Evolutionary conservation across 1,140 invertebrate genomes (phyloP).

Genomic region (Eupristina koningsbergeri): DNA sequence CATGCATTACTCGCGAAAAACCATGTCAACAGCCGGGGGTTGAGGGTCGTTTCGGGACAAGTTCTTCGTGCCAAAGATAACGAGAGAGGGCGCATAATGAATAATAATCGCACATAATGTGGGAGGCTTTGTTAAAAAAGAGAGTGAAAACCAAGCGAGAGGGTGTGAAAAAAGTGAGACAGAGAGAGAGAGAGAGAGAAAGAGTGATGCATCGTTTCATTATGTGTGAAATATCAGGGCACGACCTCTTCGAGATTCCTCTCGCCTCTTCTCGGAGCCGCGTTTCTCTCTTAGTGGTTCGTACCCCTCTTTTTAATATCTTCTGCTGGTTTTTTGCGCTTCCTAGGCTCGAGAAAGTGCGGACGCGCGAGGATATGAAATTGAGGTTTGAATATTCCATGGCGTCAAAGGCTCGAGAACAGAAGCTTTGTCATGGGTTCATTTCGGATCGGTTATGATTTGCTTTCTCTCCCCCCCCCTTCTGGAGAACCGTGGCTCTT

Average conservation of each 20-base stretch:
- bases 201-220: slow-evolving; percentile 56
- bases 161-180: neutral
- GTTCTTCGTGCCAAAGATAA: slow-evolving; percentile 49
- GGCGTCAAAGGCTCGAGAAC: slow-evolving; percentile 51
- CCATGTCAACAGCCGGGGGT: too few species aligned
- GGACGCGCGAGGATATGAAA: slow-evolving; percentile 68
- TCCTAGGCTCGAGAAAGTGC: slow-evolving; percentile 41
- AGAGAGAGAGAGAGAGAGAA: slow-evolving; percentile 8
- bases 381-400: slow-evolving; percentile 74
- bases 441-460: neutral
- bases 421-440: neutral
- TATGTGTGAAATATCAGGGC: slow-evolving; percentile 67
- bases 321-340: neutral
- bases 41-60: neutral
- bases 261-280: slow-evolving; percentile 49
- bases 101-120: slow-evolving; percentile 70
- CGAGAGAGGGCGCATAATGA: slow-evolving; percentile 66
- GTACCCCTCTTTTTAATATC: neutral
- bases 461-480: neutral
- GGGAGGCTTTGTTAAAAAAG: slow-evolving; percentile 22
- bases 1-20: neutral
- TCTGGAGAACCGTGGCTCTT: neutral
- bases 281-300: slow-evolving; percentile 40
- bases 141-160: too few species aligned
- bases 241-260: slow-evolving; percentile 64